Evolutionary conservation across 2,113 vertebrate species (phyloP).

Genomic region (Leiothrix lutea): DNA sequence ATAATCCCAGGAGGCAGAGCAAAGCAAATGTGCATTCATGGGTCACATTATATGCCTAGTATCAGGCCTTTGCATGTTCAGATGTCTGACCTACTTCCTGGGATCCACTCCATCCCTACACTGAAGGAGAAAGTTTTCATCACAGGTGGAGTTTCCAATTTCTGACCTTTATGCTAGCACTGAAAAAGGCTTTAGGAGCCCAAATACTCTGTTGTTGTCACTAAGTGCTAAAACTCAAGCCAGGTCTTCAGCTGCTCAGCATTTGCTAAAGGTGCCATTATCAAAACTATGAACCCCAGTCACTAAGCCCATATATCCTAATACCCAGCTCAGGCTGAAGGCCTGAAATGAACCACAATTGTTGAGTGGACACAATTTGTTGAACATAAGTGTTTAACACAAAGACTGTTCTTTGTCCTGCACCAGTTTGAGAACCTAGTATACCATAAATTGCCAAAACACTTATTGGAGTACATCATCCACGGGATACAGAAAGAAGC

Average conservation of each 20-base stretch:
- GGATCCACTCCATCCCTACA: not conserved
- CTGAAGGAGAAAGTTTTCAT: not conserved
- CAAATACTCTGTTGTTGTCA: not conserved
- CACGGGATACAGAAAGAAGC: not conserved
- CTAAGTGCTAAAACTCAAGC: not conserved
- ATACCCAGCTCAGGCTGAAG: not conserved
- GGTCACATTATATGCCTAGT: not conserved
- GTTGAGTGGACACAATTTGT: too few relatives aligned
- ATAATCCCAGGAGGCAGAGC: not conserved
- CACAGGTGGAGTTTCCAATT: not conserved
- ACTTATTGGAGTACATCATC: not conserved
- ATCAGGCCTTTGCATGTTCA: not conserved
- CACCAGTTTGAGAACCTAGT: not conserved
- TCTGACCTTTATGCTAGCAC: not conserved
- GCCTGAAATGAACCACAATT: not conserved
- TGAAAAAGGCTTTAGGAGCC: not conserved
- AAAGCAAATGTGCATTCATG: not conserved
- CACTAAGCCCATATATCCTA: not conserved
- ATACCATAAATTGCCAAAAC: not conserved
- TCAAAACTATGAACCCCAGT: not conserved
- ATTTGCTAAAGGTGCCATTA: not conserved
- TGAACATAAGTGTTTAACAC: too few relatives aligned
- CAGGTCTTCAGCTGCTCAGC: not conserved
- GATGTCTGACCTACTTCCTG: not conserved
- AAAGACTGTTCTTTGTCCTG: not conserved